phyloP scores from a whole-genome alignment of 2,113 vertebrate genomes.

The Nycticryphes semicollaris region DNA sequence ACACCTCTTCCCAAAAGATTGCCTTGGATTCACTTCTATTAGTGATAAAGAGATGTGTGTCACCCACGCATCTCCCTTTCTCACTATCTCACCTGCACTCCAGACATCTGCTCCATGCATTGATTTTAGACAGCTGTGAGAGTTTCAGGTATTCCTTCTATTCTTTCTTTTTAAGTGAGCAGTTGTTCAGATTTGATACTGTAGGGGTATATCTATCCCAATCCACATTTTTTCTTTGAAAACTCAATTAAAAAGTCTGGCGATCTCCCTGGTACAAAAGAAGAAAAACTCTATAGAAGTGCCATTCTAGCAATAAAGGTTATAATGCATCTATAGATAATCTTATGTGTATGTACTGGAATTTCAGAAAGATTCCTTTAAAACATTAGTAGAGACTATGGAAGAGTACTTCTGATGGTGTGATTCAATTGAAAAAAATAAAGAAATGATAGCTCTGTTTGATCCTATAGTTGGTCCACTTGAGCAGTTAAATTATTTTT shows the following conservation, averaged over 20 bases:
- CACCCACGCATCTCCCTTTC: background rate
- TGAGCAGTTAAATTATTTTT: background rate
- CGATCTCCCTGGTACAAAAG: background rate
- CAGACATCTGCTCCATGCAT: background rate
- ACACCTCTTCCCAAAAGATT: background rate
- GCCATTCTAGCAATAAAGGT: background rate
- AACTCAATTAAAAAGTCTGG: background rate
- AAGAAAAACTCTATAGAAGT: background rate
- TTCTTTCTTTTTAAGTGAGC: background rate
- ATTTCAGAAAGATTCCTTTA: background rate
- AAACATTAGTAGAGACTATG: background rate
- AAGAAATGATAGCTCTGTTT: background rate
- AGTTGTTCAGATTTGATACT: background rate
- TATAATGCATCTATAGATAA: background rate
- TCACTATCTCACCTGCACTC: fast-evolving
- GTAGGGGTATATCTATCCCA: background rate
- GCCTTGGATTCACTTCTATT: background rate
- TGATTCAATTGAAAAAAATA: background rate
- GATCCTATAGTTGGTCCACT: background rate
- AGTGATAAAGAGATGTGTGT: background rate
- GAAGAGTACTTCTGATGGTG: background rate
- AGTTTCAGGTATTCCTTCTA: background rate
- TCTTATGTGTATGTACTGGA: background rate
- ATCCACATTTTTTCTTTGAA: background rate
- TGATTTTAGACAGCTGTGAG: background rate